Base-by-base conservation (phyloP, 1,140 invertebrate genomes). In the Euglossa dilemma region DNA sequence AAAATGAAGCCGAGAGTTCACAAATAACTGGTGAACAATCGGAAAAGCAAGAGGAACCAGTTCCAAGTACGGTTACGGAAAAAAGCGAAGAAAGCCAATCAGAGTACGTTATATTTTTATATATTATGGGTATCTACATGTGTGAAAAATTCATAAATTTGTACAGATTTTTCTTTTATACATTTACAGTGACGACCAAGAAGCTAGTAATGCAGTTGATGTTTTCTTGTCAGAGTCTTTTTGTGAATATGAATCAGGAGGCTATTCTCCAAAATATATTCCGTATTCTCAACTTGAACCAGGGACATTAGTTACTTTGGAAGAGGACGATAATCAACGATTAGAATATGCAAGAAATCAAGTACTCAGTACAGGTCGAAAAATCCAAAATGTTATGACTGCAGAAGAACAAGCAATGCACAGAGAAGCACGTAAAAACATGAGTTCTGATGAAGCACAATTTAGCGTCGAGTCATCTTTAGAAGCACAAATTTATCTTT, bases 391-490 rank as follows among this genome's bases (percentile, higher is more conserved):
- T 90, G 95, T 95, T 7, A 89, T 95, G 72, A 94, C 95, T 3
- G 94, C 94, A 9, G 96, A 96, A 90, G 95, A 96, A 88, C 93
- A 95, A 50, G 95, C 96, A 3, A 95, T 97, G 94, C 95, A 96
- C 63, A 94, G 96, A 86, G 97, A 98, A 94, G 98, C 98, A 0
- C 94, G 97, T 36, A 98, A 98, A 91, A 97, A 98, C 3, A 99
- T 98, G 98, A 96, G 95, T 11, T 95, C 95, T 66, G 98, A 99
- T 89, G 99, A 99, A 93, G 98, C 97, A 2, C 96, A 97, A 85
- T 99, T 99, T 94, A 98, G 97, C 79, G 98, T 98, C 9, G 99
- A 99, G 94, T 96, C 97, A 18, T 95, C 96, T 6, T 91, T 99
- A 47, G 97, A 98, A 87, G 96, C 97, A 76, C 97, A 98, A 93